These are phyloP conservation scores for Propithecus coquereli DNA, from an alignment of 2,113 vertebrate species.

Conservation along the genomic window DNA sequence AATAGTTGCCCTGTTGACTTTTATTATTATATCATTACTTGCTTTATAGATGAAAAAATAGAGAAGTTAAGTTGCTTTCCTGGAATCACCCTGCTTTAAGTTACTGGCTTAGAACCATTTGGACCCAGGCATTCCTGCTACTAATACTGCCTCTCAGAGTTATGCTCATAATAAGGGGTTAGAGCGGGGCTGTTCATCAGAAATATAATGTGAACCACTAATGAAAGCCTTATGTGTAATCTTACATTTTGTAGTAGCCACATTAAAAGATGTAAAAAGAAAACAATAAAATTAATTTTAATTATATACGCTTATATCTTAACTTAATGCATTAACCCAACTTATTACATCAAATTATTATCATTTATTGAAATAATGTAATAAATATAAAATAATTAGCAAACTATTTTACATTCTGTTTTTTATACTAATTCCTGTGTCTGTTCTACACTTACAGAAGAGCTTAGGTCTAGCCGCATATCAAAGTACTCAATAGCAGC, in stretches of 20 bases:
- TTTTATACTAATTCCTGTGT: neutral
- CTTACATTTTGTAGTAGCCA: neutral
- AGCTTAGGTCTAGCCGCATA: neutral
- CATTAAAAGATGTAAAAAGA: neutral
- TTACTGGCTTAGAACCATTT: neutral
- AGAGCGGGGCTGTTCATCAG: neutral
- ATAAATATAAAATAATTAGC: neutral
- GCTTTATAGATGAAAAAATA: constrained; percentile 2
- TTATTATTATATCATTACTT: neutral
- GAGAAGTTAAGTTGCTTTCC: constrained; percentile 5
- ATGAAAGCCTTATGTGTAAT: neutral
- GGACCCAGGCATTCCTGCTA: neutral
- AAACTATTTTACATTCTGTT: neutral
- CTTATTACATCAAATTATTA: neutral
- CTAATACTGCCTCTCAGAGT: neutral
- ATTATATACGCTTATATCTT: neutral
- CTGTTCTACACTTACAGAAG: neutral
- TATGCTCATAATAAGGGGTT: neutral
- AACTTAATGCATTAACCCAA: neutral
- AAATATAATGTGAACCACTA: constrained; percentile 1
- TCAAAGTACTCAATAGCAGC: neutral
- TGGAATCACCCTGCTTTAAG: constrained; percentile 1
- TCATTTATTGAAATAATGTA: neutral
- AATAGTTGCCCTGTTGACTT: constrained; percentile 17
- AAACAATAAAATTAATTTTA: constrained; percentile 20